Base-by-base conservation (phyloP, 1,140 invertebrate genomes). In the Cecropterus lyciades region DNA sequence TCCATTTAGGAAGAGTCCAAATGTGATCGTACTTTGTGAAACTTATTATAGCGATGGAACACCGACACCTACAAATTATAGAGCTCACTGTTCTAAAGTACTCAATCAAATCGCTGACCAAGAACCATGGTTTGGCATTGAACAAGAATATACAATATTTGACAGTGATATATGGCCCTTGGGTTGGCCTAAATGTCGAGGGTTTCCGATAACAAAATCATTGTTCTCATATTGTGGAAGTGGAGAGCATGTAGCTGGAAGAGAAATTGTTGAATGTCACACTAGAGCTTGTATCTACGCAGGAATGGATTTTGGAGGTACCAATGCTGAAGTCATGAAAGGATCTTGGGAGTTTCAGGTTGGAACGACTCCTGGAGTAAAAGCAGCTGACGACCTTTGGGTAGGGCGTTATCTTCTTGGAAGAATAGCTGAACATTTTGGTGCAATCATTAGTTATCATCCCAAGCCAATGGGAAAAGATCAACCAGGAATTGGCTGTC, bases 321-420 rank as follows among this genome's bases (percentile, higher is more conserved):
- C 95, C 4, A 99, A 99, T 85, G 98, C 98, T 10, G 98, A 99
- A 92, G 98, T 99, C 11, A 98, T 99, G 97, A 97, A 97, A 30
- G 95, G 96, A 20, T 97, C 97, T 73, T 95, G 95, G 95, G 94
- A 95, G 80, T 94, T 89, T 79, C 94, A 95, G 94, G 95, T 97
- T n/a, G 97, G 97, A 11, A 95, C 97, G 0, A 95, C 95, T 64
- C 93, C 95, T 77, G 98, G 98, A 0, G 98, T 99, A 52, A 93
- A 93, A 16, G 97, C 96, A 77, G 97, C 97, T 10, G 98, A 99
- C 78, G 96, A 99, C 79, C 88, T 99, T 10, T 99, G 98, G 98
- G 93, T 99, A 20, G 95, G 97, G 0, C 93, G 98, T 37, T 98
- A 96, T 89, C 92, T 99, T 30, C 89, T 99, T 0, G 95, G 97